phyloP scores from a whole-genome alignment of 2,113 vertebrate genomes.

The Todiramphus saurophagus region DNA sequence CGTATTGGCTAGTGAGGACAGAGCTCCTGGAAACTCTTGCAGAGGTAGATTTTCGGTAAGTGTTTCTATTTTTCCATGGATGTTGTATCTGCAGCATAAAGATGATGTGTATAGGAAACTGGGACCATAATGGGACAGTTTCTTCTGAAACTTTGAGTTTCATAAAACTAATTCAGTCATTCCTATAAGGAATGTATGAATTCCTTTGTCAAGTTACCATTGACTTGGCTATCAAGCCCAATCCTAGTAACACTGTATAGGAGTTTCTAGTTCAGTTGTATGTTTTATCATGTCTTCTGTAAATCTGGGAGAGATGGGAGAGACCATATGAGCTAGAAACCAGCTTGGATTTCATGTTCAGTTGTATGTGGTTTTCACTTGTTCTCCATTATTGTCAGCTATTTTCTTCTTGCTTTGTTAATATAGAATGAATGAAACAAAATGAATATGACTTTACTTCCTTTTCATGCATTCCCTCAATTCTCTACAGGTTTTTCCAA shows the following conservation, averaged over 20 bases:
- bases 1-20: slow-evolving; percentile 95
- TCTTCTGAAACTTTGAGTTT: background rate
- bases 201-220: background rate
- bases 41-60: slow-evolving; percentile 93
- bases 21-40: slow-evolving; percentile 94
- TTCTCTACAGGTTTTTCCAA: background rate
- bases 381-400: background rate
- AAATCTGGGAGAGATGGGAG: background rate
- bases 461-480: background rate
- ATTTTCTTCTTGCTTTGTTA: background rate
- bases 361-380: background rate
- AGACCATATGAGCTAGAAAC: background rate
- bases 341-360: background rate
- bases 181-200: background rate
- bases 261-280: background rate
- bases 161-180: background rate
- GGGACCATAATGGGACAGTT: background rate
- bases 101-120: background rate
- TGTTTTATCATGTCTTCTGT: background rate
- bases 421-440: background rate
- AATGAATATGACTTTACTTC: background rate
- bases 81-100: background rate
- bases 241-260: background rate
- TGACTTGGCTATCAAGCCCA: background rate
- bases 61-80: background rate